Percentiles rank a stretch among this genome's conserved stretches.
Evolutionary conservation across 2,888 invertebrate species (phyloP).

Genomic region (Allacma fusca): DNA sequence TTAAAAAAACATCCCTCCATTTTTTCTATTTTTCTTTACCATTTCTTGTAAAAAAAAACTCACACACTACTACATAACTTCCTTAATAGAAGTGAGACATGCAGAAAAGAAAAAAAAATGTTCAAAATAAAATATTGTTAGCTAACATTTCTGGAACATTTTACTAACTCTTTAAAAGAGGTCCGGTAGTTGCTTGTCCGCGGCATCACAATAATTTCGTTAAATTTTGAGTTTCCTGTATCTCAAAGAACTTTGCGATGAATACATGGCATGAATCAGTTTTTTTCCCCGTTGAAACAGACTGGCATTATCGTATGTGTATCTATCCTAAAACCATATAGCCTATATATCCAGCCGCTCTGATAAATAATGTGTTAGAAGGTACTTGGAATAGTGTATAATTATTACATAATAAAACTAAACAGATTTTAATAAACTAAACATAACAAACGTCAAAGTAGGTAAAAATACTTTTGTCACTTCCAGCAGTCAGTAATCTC

Average conservation of each 20-base stretch:
- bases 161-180: not conserved
- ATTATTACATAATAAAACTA: not conserved
- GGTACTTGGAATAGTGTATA: not conserved
- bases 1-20: not conserved
- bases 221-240: not conserved
- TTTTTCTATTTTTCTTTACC: not conserved
- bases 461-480: conserved; percentile 16
- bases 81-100: not conserved
- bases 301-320: not conserved
- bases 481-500: conserved; percentile 10
- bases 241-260: not conserved
- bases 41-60: not conserved
- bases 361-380: not conserved
- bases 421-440: not conserved
- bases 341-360: not conserved
- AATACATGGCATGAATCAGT: conserved; percentile 16
- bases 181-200: not conserved
- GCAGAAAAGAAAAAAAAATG: not conserved
- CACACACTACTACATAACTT: not conserved
- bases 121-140: conserved; percentile 10
- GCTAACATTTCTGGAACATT: not conserved
- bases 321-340: too few relatives aligned
- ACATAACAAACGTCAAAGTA: conserved; percentile 8
- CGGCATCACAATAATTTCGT: not conserved
- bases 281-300: not conserved